These are phyloP conservation scores for Microcebus griseorufus DNA, from an alignment of 2,113 vertebrate species.

Conservation along the genomic window DNA sequence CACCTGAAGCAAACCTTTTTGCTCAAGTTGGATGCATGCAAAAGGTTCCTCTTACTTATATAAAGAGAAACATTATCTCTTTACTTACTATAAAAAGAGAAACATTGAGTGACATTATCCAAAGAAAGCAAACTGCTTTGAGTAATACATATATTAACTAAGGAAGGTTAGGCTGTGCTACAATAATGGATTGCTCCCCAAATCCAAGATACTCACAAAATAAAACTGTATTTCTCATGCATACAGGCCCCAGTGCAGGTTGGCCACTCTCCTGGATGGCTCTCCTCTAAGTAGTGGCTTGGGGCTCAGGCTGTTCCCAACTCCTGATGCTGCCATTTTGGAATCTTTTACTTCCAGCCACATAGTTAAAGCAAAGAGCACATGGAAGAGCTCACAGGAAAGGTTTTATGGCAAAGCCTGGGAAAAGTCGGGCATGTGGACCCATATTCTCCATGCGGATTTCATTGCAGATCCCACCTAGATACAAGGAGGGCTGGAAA, in stretches of 20 bases:
- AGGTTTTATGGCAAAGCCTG: neutral
- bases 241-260: no score
- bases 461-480: neutral
- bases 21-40: neutral
- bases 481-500: neutral
- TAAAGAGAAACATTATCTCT: neutral
- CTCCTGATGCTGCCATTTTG: neutral
- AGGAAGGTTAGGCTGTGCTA: neutral
- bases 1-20: neutral
- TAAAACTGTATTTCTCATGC: neutral
- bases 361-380: neutral
- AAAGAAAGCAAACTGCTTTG: neutral
- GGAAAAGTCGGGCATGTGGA: neutral
- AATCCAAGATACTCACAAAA: conserved; percentile 4
- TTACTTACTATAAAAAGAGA: no score
- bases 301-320: neutral
- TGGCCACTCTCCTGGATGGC: neutral
- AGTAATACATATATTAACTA: neutral
- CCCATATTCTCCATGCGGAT: neutral
- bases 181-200: neutral
- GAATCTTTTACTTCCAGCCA: neutral
- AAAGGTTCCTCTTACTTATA: neutral
- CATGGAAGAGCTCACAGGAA: neutral
- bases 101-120: neutral
- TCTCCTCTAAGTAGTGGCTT: neutral